Evolutionary conservation across 2,888 invertebrate genomes (phyloP).

Genomic region (Cantharis nigra): DNA sequence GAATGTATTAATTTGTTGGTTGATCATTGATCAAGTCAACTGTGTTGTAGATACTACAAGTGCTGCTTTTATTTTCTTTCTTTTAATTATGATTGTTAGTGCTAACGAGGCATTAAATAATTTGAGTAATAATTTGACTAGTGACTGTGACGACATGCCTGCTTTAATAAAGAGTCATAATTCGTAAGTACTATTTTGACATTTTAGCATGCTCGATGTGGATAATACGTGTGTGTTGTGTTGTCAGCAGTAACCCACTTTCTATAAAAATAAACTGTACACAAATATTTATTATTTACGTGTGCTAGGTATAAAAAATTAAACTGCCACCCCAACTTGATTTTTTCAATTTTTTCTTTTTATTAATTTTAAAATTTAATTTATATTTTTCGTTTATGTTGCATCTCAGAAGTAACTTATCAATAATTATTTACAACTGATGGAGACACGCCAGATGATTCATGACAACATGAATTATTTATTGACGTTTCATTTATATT

Average conservation of each 20-base stretch:
- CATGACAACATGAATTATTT: neutral
- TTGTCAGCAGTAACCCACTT: neutral
- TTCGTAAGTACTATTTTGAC: conserved; percentile 47
- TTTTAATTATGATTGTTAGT: conserved; percentile 57
- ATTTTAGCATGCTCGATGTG: neutral
- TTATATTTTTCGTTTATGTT: neutral
- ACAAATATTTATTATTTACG: neutral
- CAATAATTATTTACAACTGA: neutral
- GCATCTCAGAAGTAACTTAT: neutral
- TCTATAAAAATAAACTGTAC: neutral
- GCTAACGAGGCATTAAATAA: conserved; percentile 52
- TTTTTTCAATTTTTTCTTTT: neutral
- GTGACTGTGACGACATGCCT: conserved; percentile 54
- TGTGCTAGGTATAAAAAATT: neutral
- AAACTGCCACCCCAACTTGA: neutral
- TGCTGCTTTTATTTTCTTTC: conserved; percentile 38
- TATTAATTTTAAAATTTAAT: neutral
- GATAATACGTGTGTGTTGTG: conserved; percentile 2
- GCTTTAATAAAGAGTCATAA: conserved; percentile 53
- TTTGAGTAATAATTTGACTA: conserved; percentile 42
- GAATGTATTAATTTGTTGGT: conserved; percentile 13
- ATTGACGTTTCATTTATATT: neutral
- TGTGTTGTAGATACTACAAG: conserved; percentile 9
- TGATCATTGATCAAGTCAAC: conserved; percentile 10
- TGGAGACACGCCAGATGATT: neutral